These are phyloP conservation scores for Drosophila arizonae DNA, from an alignment of 1,140 invertebrate genomes.

Conservation along the genomic window DNA sequence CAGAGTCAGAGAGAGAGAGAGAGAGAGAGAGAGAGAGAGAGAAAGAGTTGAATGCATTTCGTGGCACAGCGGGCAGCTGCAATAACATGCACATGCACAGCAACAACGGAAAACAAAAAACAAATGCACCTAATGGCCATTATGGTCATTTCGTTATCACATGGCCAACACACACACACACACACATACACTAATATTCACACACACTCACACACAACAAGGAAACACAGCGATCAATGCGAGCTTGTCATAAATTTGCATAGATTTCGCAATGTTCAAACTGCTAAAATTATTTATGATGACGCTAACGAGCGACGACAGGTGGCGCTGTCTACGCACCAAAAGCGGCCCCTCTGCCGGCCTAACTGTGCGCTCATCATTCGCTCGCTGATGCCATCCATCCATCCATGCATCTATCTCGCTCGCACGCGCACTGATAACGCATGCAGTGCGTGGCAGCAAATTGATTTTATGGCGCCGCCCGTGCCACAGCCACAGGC, in stretches of 20 bases:
- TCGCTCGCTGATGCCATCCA: too few species aligned
- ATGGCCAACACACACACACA: conserved; percentile 1
- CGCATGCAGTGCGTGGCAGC: conserved; percentile 63
- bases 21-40: conserved; percentile 31
- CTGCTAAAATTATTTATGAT: conserved; percentile 77
- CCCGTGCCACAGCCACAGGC: conserved; percentile 61
- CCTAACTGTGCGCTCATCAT: not conserved
- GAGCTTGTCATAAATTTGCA: conserved; percentile 72
- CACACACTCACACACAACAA: conserved; percentile 45
- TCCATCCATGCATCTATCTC: not conserved
- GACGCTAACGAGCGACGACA: conserved; percentile 79
- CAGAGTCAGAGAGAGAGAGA: not conserved
- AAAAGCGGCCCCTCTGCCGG: conserved; percentile 1
- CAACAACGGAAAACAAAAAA: conserved; percentile 39
- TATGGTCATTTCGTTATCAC: conserved; percentile 78
- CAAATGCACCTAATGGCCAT: conserved; percentile 75
- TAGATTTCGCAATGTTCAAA: conserved; percentile 67
- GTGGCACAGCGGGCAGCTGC: conserved; percentile 71
- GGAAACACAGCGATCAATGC: conserved; percentile 48
- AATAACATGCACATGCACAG: conserved; percentile 53
- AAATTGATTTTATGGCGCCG: conserved; percentile 79
- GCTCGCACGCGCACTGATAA: conserved; percentile 55
- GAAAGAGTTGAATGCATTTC: conserved; percentile 63
- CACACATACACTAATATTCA: not conserved
- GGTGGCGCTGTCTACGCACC: conserved; percentile 55